Conservation (phyloP, 1,140 invertebrate species). For the Achroia grisella region DNA sequence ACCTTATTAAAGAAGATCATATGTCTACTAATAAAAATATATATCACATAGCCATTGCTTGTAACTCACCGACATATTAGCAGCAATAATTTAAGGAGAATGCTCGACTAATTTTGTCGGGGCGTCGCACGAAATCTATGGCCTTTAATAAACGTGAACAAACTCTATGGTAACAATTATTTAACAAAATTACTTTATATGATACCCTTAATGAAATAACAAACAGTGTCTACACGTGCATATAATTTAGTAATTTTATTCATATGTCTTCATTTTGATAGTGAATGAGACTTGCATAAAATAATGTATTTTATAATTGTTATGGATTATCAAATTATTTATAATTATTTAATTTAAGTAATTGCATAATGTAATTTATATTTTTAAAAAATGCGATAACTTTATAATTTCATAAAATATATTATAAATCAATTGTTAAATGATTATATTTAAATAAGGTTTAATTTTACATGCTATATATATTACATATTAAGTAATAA, state of each 20-base stretch:
- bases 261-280: slow-evolving; percentile 11
- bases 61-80: slow-evolving; percentile 58
- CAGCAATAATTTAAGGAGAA: slow-evolving; percentile 68
- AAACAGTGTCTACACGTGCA: slow-evolving; percentile 19
- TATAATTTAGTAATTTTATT: slow-evolving; percentile 31
- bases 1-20: too few species aligned
- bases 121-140: slow-evolving; percentile 57
- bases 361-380: too few species aligned
- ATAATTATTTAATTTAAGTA: too few species aligned
- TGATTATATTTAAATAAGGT: too few species aligned
- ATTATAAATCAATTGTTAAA: too few species aligned
- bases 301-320: too few species aligned
- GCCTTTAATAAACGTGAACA: slow-evolving; percentile 64
- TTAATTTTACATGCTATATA: too few species aligned
- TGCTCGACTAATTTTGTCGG: slow-evolving; percentile 52
- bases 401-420: too few species aligned
- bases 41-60: slow-evolving; percentile 8
- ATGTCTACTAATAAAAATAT: slow-evolving; percentile 25
- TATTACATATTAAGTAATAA: too few species aligned
- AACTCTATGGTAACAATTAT: slow-evolving; percentile 59
- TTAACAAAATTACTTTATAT: slow-evolving; percentile 58
- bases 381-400: too few species aligned
- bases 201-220: slow-evolving; percentile 39
- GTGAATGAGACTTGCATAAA: too few species aligned
- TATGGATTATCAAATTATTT: too few species aligned